Base-by-base conservation (phyloP, 2,888 invertebrate species). In the Diloba caeruleocephala region DNA sequence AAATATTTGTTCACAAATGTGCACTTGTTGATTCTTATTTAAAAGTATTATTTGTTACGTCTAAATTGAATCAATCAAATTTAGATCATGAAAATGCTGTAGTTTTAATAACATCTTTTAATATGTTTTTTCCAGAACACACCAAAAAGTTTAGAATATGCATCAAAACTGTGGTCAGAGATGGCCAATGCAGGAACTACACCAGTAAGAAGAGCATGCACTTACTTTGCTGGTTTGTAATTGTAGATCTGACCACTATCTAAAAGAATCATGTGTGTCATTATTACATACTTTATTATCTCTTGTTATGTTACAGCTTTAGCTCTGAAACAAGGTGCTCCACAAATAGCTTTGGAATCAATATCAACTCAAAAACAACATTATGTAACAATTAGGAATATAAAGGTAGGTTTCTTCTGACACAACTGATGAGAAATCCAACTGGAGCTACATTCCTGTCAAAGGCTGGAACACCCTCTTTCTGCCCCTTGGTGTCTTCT, bases 51-150 rank as follows among this genome's bases (percentile, higher is more conserved):
- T n/a, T n/a, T n/a, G n/a, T n/a, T n/a, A n/a, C n/a, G n/a, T n/a
- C n/a, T n/a, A n/a, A n/a, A n/a, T n/a, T n/a, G n/a, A n/a, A n/a
- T n/a, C n/a, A n/a, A n/a, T n/a, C n/a, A n/a, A n/a, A n/a, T n/a
- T n/a, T n/a, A n/a, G n/a, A n/a, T n/a, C n/a, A n/a, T n/a, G n/a
- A n/a, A n/a, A n/a, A n/a, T n/a, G n/a, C n/a, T n/a, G n/a, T n/a
- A n/a, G n/a, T n/a, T 21, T 12, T 4, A 17, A 10, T 7, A 9
- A 15, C 10, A 23, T 15, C 5, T 17, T 38, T 53, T 61, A 19
- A 36, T 82, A n/a, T n/a, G n/a, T n/a, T n/a, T n/a, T n/a, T n/a
- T 93, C 84, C 78, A 97, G 97, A 97, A 97, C 79, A 95, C 96
- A 32, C 87, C 93, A 63, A 94, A 96, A 74, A 95, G 96, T 74